These are phyloP conservation scores for Camelus dromedarius DNA, from an alignment of 2,113 vertebrate genomes.

Conservation along the genomic window DNA sequence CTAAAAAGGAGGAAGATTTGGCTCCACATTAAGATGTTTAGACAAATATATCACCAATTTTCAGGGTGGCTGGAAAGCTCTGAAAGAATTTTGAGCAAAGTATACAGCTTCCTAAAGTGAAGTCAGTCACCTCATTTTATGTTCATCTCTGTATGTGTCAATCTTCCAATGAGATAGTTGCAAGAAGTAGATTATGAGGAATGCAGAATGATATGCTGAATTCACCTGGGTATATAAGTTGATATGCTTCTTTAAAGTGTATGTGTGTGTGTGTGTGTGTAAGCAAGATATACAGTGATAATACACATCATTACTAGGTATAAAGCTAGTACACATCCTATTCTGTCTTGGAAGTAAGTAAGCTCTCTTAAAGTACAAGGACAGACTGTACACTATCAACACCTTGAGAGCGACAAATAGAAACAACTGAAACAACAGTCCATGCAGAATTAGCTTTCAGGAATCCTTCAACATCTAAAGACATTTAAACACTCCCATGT, in stretches of 20 bases:
- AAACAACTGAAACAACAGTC: not conserved
- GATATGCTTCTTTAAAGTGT: not conserved
- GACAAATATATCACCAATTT: not conserved
- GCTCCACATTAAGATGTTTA: not conserved
- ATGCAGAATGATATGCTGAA: constrained; percentile 30
- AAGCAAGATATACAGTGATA: not conserved
- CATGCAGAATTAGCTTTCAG: constrained; percentile 34
- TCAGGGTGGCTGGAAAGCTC: not conserved
- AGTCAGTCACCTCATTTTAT: constrained; percentile 31
- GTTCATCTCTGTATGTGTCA: not conserved
- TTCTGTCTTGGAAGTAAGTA: constrained; percentile 3
- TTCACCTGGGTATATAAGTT: not conserved
- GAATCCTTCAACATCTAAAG: constrained; percentile 42
- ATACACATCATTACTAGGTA: not conserved
- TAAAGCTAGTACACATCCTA: not conserved
- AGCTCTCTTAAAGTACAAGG: constrained; percentile 21
- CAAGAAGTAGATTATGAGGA: not conserved
- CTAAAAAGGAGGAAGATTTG: constrained; percentile 22
- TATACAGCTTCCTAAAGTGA: constrained; percentile 33
- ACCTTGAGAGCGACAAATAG: constrained; percentile 7
- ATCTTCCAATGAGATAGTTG: not conserved
- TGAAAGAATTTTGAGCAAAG: constrained; percentile 30
- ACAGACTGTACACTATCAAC: not conserved
- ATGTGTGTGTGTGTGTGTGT: not conserved
- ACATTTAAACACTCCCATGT: constrained; percentile 18